A percentile compares a stretch with the other conserved stretches of the same genome.
Evolutionary conservation across 2,113 vertebrate genomes (phyloP).

Genomic region (Ceyx margarethae): DNA sequence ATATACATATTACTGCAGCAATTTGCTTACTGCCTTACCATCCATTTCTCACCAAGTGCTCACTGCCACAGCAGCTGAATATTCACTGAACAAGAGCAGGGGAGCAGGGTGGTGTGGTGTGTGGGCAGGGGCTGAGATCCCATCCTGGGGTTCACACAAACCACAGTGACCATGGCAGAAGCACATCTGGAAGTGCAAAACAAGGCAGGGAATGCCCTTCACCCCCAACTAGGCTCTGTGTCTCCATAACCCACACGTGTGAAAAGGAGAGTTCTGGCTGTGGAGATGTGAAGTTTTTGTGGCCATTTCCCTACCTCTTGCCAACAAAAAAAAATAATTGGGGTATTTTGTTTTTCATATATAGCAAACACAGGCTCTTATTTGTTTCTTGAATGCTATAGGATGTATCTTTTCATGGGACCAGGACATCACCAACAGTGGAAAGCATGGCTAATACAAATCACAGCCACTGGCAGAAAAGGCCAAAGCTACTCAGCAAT

Average conservation of each 20-base stretch:
- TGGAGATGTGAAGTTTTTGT: neutral
- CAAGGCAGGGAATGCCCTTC: neutral
- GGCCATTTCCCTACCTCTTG: neutral
- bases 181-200: neutral
- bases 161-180: neutral
- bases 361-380: neutral
- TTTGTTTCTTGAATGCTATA: neutral
- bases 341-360: neutral
- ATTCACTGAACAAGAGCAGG: neutral
- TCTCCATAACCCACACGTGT: neutral
- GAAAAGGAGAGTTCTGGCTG: neutral
- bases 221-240: neutral
- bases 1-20: neutral
- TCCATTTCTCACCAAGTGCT: neutral
- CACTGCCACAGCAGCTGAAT: neutral
- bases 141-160: neutral
- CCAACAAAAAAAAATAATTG: neutral
- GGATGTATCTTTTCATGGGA: neutral
- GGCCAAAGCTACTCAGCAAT: neutral
- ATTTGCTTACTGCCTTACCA: neutral
- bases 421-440: neutral
- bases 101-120: neutral
- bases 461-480: neutral
- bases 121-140: neutral
- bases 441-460: neutral